A percentile compares a stretch with the other conserved stretches of the same genome.
phyloP scores from a whole-genome alignment of 2,797 vertebrate species.

The Argentina silus region DNA sequence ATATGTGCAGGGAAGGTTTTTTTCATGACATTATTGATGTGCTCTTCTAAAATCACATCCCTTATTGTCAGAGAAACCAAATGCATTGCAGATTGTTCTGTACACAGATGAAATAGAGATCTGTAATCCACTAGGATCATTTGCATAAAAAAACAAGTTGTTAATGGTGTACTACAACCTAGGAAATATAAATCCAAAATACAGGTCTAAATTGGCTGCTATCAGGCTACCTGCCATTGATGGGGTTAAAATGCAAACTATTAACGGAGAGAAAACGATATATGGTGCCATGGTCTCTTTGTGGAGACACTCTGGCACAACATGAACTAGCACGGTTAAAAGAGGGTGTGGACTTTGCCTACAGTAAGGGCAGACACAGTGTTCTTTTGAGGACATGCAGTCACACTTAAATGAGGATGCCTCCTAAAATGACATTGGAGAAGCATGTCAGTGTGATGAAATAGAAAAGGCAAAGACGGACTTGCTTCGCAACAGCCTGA shows the following conservation, averaged over 20 bases:
- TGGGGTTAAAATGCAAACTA: slow-evolving; percentile 28
- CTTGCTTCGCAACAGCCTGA: slow-evolving; percentile 15
- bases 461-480: no score
- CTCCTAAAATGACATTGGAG: slow-evolving; percentile 21
- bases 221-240: slow-evolving; percentile 33
- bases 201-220: no score
- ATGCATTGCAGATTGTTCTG: slow-evolving; percentile 38
- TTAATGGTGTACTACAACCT: no score
- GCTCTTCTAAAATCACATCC: slow-evolving; percentile 30
- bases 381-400: no score
- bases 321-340: slow-evolving; percentile 29
- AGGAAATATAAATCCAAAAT: slow-evolving; percentile 33
- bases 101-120: no score
- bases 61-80: slow-evolving; percentile 39
- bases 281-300: slow-evolving; percentile 25
- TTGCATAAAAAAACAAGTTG: no score
- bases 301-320: no score
- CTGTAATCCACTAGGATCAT: no score
- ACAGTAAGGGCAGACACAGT: slow-evolving; percentile 25
- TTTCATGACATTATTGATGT: slow-evolving; percentile 15
- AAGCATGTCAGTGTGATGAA: slow-evolving; percentile 17
- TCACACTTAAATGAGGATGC: slow-evolving; percentile 11
- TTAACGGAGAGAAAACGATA: slow-evolving; percentile 19
- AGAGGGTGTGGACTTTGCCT: slow-evolving; percentile 30
- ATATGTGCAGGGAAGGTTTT: slow-evolving; percentile 20